Base-by-base conservation (phyloP, 2,113 vertebrate genomes). In the Coturnix japonica region DNA sequence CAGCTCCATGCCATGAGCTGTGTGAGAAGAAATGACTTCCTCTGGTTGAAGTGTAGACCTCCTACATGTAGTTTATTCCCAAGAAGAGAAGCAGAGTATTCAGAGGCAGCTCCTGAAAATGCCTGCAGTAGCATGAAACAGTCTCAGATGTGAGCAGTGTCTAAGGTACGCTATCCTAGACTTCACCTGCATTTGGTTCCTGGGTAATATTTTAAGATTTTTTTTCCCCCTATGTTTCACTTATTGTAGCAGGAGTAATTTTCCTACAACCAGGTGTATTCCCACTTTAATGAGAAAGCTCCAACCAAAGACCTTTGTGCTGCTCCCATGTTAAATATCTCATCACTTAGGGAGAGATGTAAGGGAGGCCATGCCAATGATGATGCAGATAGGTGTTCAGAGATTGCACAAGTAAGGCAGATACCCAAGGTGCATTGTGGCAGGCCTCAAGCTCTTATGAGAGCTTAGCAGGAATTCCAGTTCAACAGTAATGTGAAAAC, bases 141-240 rank as follows among this genome's bases (percentile, higher is more conserved):
- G 28, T 37, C 18, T 17, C 65, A 64, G 76, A 59, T 60, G 67
- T 0, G 1, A 43, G 46, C 0, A 0, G 56, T 39, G n/a, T 51
- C 51, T 39, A 66, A 81, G 51, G 61, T 73, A 73, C 65, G 33
- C 37, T 57, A 33, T 54, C 39, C 64, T 13, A 26, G 44, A 23
- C 25, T 79, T 75, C 47, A 21, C 39, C 23, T 53, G 53, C 64
- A 46, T 20, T 8, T 71, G n/a, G 26, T 28, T 87, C 37, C 63
- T 78, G 82, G 60, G 41, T 37, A 72, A 61, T 26, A 22, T 15
- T 57, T 22, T 64, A 54, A 49, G 33, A 4, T 20, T 28, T 7
- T n/a, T 28, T 25, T 19, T 4, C 13, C 2, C 4, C n/a, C n/a
- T 25, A 23, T 82, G 54, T 30, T 69, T 74, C 63, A 66, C 79